Evolutionary conservation across 2,888 invertebrate genomes (phyloP), one percentile per base, ranked within the genome.

Genomic region (Cotesia congregata): DNA sequence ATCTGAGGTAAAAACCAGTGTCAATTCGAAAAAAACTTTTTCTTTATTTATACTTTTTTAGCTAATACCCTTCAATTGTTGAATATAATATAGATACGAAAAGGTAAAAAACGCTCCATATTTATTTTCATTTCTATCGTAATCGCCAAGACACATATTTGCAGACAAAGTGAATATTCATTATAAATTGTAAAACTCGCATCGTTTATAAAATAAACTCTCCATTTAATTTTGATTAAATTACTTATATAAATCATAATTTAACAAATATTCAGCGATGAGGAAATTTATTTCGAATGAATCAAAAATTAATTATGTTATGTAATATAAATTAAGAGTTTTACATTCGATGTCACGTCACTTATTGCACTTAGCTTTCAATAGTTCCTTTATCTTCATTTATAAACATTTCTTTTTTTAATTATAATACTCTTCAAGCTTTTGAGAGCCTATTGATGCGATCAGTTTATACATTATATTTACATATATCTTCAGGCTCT

Each of bases 11-110:
- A 30, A 30, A 30, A 30, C 30, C 3, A 30, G 30, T 30, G 30
- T 30, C 3, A 30, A 30, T 2, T 30, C 30, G 30, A 30, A 30
- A 30, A 30, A 30, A 30, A 30, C 0, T 2, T 30, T 30, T 30
- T 30, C 30, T 30, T 30, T 3, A 30, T 30, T 67, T 75, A 39
- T 38, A 41, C 62, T 71, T 39, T 65, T 67, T 65, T 86, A 86
- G 83, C 82, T 81, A 80, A 84, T 87, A 87, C 86, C 87, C 87
- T 85, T 82, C 83, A 87, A 86, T 85, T 86, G 82, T 67, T 72
- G 17, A 72, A 70, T 72, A 64, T 41, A 17, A 64, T 50, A 68
- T 41, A 9, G 59, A 20, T 3, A 73, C 30, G 39, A 41, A 17
- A 72, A 61, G 60, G 67, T 69, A n/a, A 30, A 69, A 69, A 70